Conservation (phyloP, 1,140 invertebrate species). For the Formica selysi region DNA sequence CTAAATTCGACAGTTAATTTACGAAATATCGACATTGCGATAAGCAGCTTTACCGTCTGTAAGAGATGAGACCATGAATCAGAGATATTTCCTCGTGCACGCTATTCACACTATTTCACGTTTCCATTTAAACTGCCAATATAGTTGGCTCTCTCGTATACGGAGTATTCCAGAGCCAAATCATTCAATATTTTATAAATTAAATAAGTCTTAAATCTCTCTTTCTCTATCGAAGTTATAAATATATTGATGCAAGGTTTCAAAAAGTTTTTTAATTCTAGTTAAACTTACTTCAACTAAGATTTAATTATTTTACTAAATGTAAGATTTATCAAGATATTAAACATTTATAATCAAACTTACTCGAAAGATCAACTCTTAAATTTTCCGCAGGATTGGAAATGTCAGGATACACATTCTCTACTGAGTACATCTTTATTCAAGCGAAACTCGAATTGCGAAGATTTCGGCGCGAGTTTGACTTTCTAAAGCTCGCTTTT, state of each 20-base stretch:
- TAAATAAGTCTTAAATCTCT: background rate
- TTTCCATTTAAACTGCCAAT: conserved; percentile 9
- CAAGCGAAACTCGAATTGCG: background rate
- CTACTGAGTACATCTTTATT: background rate
- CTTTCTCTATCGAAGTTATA: background rate
- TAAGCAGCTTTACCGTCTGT: conserved; percentile 25
- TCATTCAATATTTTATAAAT: no score
- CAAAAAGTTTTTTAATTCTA: background rate
- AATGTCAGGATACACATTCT: background rate
- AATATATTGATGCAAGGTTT: background rate
- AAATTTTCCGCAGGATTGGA: background rate
- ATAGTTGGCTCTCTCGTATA: background rate
- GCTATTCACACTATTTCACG: background rate
- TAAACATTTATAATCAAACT: background rate
- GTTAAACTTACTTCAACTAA: no score
- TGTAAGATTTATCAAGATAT: background rate
- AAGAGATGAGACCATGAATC: conserved; percentile 24
- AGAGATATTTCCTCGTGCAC: conserved; percentile 17
- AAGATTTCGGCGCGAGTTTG: background rate
- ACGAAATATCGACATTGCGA: conserved; percentile 39
- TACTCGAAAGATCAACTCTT: background rate
- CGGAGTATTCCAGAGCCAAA: background rate
- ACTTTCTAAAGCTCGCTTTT: conserved; percentile 26
- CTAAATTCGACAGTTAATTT: conserved; percentile 58
- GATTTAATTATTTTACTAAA: background rate